Conservation (phyloP, 1,140 invertebrate species). For the Drosophila pallidifrons region DNA sequence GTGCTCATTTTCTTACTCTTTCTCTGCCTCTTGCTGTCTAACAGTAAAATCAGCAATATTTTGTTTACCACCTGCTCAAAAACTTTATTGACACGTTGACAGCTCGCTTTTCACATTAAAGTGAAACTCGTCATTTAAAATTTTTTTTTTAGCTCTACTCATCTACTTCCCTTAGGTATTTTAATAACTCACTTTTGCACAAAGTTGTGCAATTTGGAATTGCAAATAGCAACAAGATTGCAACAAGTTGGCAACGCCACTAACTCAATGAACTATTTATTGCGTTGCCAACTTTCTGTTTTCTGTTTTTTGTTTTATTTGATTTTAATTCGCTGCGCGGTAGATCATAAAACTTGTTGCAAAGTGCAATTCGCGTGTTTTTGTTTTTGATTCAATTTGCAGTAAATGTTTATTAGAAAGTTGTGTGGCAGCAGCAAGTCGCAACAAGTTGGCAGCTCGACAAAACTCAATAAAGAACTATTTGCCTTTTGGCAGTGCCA, state of each 20-base stretch:
- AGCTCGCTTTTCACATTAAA: neutral
- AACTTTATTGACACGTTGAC: neutral
- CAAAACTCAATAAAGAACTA: slow-evolving; percentile 1
- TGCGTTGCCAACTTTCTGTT: slow-evolving; percentile 3
- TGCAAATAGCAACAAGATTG: neutral
- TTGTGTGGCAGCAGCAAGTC: neutral
- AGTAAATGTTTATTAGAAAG: neutral
- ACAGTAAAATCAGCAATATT: neutral
- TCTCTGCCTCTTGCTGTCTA: neutral
- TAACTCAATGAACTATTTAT: slow-evolving; percentile 1
- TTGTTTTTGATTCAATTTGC: neutral
- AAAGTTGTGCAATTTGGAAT: neutral
- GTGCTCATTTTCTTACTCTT: neutral
- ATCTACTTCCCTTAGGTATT: too few species aligned
- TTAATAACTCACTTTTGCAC: neutral
- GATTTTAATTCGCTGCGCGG: too few species aligned
- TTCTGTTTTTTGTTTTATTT: neutral
- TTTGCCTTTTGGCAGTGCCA: neutral
- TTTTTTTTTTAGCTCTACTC: neutral
- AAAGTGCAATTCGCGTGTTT: neutral
- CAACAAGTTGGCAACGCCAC: slow-evolving; percentile 8
- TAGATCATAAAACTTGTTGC: neutral
- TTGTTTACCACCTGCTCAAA: neutral
- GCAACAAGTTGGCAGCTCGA: slow-evolving; percentile 1
- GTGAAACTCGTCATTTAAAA: neutral